These are phyloP conservation scores for Neuroscelio doddi DNA, from an alignment of 2,888 invertebrate genomes.

Conservation along the genomic window DNA sequence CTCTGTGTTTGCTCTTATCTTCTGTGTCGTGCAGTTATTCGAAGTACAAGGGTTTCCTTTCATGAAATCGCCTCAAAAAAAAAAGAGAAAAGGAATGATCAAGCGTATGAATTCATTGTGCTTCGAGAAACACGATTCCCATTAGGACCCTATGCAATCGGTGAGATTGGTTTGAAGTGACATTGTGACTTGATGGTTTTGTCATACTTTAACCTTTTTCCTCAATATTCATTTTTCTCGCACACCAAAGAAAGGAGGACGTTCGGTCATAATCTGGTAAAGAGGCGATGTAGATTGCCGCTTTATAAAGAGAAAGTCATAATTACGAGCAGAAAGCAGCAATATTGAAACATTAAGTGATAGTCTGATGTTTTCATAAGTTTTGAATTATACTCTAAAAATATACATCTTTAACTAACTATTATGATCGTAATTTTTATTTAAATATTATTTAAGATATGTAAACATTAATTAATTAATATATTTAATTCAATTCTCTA, in stretches of 20 bases:
- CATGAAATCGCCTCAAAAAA: not conserved
- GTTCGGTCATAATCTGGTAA: conserved; percentile 17
- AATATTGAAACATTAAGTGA: conserved; percentile 13
- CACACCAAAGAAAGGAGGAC: not conserved
- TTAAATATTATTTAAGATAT: too few species aligned
- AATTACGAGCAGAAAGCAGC: conserved; percentile 15
- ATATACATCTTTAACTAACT: not conserved
- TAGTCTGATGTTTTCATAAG: conserved; percentile 29
- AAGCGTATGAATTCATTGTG: conserved; percentile 37
- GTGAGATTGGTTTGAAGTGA: conserved; percentile 27
- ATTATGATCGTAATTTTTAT: too few species aligned
- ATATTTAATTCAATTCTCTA: too few species aligned
- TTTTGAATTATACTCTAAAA: conserved; percentile 14
- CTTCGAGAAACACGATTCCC: conserved; percentile 31
- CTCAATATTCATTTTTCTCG: conserved; percentile 31
- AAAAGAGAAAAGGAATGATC: conserved; percentile 29
- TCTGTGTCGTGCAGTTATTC: conserved; percentile 19
- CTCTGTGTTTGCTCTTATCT: conserved; percentile 8
- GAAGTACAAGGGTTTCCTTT: conserved; percentile 1
- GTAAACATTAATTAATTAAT: too few species aligned
- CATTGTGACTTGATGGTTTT: conserved; percentile 19
- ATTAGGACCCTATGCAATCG: conserved; percentile 34
- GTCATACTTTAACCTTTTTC: conserved; percentile 24
- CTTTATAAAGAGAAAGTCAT: conserved; percentile 20
- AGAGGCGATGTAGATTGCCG: conserved; percentile 32